Percentiles rank a stretch among this genome's conserved stretches.
These are phyloP conservation scores for Stegodyphus dumicola DNA, from an alignment of 1,140 invertebrate genomes.

Conservation along the genomic window DNA sequence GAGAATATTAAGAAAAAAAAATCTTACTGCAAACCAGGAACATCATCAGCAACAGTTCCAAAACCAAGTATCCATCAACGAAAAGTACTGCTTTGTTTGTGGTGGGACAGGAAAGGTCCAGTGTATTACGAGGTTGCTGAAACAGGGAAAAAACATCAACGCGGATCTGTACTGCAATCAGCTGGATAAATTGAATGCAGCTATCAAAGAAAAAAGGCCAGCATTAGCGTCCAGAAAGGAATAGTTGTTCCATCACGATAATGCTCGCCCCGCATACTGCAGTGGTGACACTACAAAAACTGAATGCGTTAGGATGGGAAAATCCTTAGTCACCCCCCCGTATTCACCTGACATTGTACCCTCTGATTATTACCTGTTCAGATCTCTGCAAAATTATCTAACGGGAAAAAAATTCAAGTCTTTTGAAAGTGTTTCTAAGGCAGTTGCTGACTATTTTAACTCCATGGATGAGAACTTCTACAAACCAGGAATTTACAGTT, in stretches of 20 bases:
- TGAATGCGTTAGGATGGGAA: too few species aligned
- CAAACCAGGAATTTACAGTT: neutral
- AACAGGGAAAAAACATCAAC: conserved; percentile 5
- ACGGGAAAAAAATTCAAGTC: conserved; percentile 39
- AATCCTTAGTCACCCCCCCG: too few species aligned
- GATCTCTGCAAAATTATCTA: conserved; percentile 43
- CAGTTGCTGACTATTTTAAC: conserved; percentile 19
- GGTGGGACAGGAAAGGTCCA: too few species aligned
- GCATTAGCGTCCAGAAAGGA: neutral
- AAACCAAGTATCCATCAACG: too few species aligned
- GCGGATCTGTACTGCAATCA: conserved; percentile 32
- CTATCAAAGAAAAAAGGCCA: conserved; percentile 23
- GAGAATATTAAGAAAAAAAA: too few species aligned
- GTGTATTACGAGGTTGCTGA: too few species aligned
- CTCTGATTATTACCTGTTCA: conserved; percentile 64
- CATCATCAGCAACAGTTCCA: too few species aligned
- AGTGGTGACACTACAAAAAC: too few species aligned
- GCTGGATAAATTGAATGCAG: conserved; percentile 36
- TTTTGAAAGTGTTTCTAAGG: conserved; percentile 49
- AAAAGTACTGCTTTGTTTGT: too few species aligned
- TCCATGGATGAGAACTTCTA: conserved; percentile 6
- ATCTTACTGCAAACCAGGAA: too few species aligned
- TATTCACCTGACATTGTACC: conserved; percentile 64
- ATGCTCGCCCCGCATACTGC: too few species aligned
- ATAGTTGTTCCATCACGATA: too few species aligned